Percentiles rank a stretch among this genome's conserved stretches.
Conservation (phyloP, 1,140 invertebrate species). For the Microplitis mediator region DNA sequence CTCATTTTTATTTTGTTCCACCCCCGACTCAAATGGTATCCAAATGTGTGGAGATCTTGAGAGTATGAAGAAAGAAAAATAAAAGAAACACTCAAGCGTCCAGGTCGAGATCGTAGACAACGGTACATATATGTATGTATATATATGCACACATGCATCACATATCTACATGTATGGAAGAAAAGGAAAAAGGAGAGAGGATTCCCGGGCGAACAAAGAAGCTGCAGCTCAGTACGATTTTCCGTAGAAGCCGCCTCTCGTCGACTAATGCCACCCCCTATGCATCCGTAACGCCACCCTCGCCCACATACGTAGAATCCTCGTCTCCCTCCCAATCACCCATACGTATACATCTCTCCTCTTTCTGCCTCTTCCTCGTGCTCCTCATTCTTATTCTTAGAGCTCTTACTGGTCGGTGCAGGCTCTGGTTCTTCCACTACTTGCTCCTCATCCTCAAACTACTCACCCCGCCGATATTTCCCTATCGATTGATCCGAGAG, state of each 20-base stretch:
- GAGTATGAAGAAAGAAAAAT: slow-evolving; percentile 2
- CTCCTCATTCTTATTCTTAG: too few relatives aligned
- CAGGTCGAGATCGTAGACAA: too few relatives aligned
- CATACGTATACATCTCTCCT: not conserved
- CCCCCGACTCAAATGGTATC: too few relatives aligned
- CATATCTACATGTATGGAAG: not conserved
- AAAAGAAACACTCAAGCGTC: too few relatives aligned
- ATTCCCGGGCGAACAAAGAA: slow-evolving; percentile 31
- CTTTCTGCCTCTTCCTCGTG: not conserved
- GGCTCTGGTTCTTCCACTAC: not conserved
- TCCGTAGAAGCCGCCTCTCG: slow-evolving; percentile 39
- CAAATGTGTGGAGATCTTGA: too few relatives aligned
- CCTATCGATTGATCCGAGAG: slow-evolving; percentile 58
- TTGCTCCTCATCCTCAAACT: slow-evolving; percentile 27
- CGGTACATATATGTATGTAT: not conserved
- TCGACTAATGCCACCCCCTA: slow-evolving; percentile 56
- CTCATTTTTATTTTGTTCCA: too few relatives aligned
- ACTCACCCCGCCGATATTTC: slow-evolving; percentile 53
- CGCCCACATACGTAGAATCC: not conserved
- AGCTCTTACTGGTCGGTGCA: too few relatives aligned
- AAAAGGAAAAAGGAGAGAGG: not conserved
- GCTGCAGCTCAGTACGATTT: slow-evolving; percentile 22
- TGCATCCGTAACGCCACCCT: slow-evolving; percentile 44
- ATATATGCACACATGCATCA: not conserved
- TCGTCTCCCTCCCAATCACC: not conserved